Evolutionary conservation across 2,113 vertebrate species (phyloP).

Genomic region (Plectropomus leopardus): DNA sequence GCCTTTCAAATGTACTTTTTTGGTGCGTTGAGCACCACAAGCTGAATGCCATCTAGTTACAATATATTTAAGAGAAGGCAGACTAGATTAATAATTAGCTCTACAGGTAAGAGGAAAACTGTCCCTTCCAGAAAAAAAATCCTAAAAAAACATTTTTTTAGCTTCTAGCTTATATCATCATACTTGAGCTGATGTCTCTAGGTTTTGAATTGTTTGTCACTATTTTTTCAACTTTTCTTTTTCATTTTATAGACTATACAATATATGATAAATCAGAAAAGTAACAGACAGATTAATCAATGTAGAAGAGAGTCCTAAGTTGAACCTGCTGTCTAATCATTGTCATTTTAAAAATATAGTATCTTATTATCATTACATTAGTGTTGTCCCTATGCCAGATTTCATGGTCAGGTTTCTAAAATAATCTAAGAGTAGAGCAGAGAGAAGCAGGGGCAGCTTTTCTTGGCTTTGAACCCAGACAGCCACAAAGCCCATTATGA

Average conservation of each 20-base stretch:
- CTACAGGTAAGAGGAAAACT: too few relatives aligned
- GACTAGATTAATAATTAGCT: too few relatives aligned
- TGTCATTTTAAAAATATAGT: background rate
- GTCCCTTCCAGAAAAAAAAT: too few relatives aligned
- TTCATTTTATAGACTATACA: background rate
- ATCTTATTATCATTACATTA: slow-evolving; percentile 6
- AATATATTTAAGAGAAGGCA: too few relatives aligned
- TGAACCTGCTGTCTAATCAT: background rate
- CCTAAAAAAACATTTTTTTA: too few relatives aligned
- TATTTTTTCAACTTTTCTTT: background rate
- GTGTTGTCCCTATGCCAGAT: background rate
- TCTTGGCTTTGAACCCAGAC: slow-evolving; percentile 6
- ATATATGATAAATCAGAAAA: background rate
- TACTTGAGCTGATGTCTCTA: background rate
- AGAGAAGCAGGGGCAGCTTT: background rate
- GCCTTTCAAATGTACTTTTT: too few relatives aligned
- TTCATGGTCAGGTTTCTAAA: slow-evolving; percentile 1
- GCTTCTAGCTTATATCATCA: background rate
- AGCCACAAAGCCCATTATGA: background rate
- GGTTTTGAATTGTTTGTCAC: background rate
- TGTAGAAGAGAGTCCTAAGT: background rate
- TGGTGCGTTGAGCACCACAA: too few relatives aligned
- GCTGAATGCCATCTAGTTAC: too few relatives aligned
- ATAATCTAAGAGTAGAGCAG: background rate
- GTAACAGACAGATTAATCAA: background rate